Base-by-base conservation (phyloP, 2,888 invertebrate genomes). In the Ormyrus nitidulus region DNA sequence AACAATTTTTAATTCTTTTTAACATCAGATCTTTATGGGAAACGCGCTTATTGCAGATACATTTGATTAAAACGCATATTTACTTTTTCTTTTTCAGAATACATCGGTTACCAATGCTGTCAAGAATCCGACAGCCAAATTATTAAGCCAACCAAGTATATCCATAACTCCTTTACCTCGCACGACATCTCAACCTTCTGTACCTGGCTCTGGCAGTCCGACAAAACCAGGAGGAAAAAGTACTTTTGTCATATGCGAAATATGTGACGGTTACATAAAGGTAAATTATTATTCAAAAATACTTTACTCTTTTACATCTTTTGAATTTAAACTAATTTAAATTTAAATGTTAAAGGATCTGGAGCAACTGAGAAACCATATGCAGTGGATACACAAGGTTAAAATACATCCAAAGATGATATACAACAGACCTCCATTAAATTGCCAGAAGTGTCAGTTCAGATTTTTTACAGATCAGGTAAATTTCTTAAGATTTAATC, bases 381-480 rank as follows among this genome's bases (percentile, higher is more conserved):
- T 98, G 97, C 98, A 97, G 89, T 98, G 97, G 96, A 98, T 98
- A 90, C 98, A 98, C 91, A 98, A 98, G 93, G 97, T 97, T 85
- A 97, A 97, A 91, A 98, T 98, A 87, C 97, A 97, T 91, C 97
- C 97, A 77, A 97, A 97, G 92, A 98, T 97, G 97, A 97, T 97
- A 85, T 96, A 97, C 91, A 97, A 97, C 91, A 93, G 96, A 91
- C 97, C 98, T 78, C 98, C 98, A 66, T 93, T 98, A 84, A 97
- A 97, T 92, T 98, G 98, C 91, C 98, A 98, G 91, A 97, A 98
- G 91, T 98, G 98, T 92, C 97, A 97, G 91, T 97, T 96, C 91
- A 94, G 98, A 87, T 99, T 99, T 92, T 99, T 99, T 92, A 98
- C 98, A 62, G 98, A 98, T 91, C 92, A 92, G 89, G 90, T 90